Conservation (phyloP, 2,888 invertebrate genomes). For the Dione juno region DNA sequence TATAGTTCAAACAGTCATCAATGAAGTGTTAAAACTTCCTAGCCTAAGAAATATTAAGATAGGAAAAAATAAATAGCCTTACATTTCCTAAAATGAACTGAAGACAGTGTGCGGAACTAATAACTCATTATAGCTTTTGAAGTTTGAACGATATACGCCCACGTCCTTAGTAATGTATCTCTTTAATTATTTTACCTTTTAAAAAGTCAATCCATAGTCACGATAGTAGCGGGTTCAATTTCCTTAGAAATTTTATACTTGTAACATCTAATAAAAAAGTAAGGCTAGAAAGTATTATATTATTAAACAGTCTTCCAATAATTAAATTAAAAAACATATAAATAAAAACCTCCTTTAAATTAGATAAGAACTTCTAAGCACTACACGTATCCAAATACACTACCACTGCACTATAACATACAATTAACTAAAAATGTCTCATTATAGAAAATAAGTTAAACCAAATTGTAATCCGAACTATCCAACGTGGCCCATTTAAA, state of each 20-base stretch:
- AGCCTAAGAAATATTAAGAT: neutral
- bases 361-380: too few relatives aligned
- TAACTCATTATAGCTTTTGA: constrained; percentile 24
- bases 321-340: too few relatives aligned
- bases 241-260: too few relatives aligned
- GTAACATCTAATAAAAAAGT: too few relatives aligned
- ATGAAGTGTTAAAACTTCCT: neutral
- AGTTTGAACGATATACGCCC: constrained; percentile 3
- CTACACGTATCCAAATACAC: too few relatives aligned
- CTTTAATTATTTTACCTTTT: neutral
- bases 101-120: constrained; percentile 23
- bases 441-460: neutral
- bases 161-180: constrained; percentile 5
- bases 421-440: neutral
- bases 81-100: constrained; percentile 20
- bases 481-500: constrained; percentile 51
- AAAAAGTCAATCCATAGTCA: neutral
- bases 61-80: constrained; percentile 17
- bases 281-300: too few relatives aligned
- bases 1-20: too few relatives aligned
- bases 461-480: constrained; percentile 40
- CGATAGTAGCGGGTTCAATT: too few relatives aligned
- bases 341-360: too few relatives aligned
- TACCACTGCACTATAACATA: too few relatives aligned
- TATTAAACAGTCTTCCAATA: too few relatives aligned